Evolutionary conservation across 2,888 invertebrate species (phyloP).

Genomic region (Acanthosepion pharaonis): DNA sequence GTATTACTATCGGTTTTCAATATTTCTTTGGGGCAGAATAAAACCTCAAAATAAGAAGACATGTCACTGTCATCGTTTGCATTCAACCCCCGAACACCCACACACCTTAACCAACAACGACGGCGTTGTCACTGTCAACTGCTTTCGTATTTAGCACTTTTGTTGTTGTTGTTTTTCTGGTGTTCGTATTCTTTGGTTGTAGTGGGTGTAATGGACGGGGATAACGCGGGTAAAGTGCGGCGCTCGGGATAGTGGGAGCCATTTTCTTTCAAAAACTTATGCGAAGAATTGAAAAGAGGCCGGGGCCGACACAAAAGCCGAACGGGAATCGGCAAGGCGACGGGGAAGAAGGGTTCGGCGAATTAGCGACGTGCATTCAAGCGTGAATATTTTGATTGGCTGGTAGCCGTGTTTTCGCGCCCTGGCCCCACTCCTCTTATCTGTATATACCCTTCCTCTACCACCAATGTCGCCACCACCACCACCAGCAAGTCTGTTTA

Average conservation of each 20-base stretch:
- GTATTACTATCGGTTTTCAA: neutral
- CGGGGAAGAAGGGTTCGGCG: neutral
- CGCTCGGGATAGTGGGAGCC: neutral
- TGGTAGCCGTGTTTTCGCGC: neutral
- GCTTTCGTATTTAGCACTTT: neutral
- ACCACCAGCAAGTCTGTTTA: neutral
- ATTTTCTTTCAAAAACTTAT: slow-evolving; percentile 33
- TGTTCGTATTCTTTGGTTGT: neutral
- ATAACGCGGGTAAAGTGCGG: neutral
- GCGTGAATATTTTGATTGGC: slow-evolving; percentile 33
- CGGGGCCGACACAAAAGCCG: neutral
- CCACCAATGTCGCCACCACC: neutral
- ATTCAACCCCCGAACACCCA: neutral
- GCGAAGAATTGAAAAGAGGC: neutral
- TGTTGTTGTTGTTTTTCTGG: neutral
- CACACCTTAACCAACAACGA: neutral
- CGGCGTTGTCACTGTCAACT: neutral
- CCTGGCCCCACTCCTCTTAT: neutral
- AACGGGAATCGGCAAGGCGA: neutral
- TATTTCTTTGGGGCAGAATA: neutral
- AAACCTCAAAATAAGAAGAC: neutral
- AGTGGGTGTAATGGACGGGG: neutral
- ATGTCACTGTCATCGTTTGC: neutral
- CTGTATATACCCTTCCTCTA: neutral
- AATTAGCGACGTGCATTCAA: neutral